Evolutionary conservation across 2,888 invertebrate species (phyloP), one percentile per base, ranked within the genome.

Genomic region (Hartigia nigra): DNA sequence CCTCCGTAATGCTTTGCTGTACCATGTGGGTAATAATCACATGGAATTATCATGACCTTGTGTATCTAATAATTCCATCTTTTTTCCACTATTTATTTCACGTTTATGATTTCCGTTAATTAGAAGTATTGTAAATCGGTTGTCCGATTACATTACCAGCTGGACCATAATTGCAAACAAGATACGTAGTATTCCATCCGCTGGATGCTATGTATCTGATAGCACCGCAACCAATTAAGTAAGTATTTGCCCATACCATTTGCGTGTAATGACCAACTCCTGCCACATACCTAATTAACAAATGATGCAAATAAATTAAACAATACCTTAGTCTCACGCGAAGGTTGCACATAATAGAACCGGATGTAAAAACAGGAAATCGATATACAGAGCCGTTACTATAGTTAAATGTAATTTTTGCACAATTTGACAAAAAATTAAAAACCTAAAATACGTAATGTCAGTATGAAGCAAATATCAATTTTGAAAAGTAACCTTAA

Each of bases 221-320:
- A 80, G 87, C 89, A 34, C 93, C 93, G 81, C 93, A 94, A 9
- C 93, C 93, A 35, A 94, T 84, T 37, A 84, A 83, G 69, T 87
- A 87, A 1, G 93, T 91, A 34, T 91, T 87, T 2, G 92, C 93
- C 93, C 93, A 93, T 1, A 93, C 89, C 77, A 93, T 85, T 90
- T 93, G 92, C 0, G 91, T 92, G 84, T 92, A 92, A 82, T 92
- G 92, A 2, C 92, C 91, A 37, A 82, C 83, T 1, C 76, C 76
- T 23, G 23, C 1, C 31, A 2, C 34, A 12, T 5, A 72, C 9
- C 72, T 72, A 12, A 55, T 23, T 23, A 23, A 55, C 55, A 55
- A 23, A 9, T 23, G 9, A 55, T 23, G 23, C 23, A 55, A 55
- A 55, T 55, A 23, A 55, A 23, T 55, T 5, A 23, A 55, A 55